Evolutionary conservation across 1,140 invertebrate genomes (phyloP).

Genomic region (Maconellicoccus hirsutus): DNA sequence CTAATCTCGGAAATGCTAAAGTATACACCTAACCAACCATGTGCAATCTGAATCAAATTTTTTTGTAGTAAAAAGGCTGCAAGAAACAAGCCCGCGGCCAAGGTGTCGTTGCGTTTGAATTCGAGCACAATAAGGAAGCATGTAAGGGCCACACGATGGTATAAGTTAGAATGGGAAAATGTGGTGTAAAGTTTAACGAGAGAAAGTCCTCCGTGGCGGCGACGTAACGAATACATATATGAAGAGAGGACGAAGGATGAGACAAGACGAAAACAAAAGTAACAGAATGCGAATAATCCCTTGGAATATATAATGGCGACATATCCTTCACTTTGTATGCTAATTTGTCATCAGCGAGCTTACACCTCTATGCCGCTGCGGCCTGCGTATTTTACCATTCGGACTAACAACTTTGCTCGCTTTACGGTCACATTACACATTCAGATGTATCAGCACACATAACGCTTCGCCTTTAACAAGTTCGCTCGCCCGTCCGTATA

Average conservation of each 20-base stretch:
- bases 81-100: too few species aligned
- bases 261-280: constrained; percentile 1
- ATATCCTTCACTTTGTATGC: constrained; percentile 22
- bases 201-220: too few species aligned
- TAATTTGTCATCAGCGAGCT: constrained; percentile 22
- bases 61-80: too few species aligned
- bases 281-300: constrained; percentile 16
- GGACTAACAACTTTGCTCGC: constrained; percentile 13
- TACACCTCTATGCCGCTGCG: not conserved
- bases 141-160: too few species aligned
- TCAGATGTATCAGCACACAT: constrained; percentile 13
- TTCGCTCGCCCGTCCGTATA: not conserved
- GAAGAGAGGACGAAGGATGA: not conserved
- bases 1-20: too few species aligned
- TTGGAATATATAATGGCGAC: constrained; percentile 16
- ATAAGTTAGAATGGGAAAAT: too few species aligned
- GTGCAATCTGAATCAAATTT: too few species aligned
- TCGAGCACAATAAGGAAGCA: too few species aligned
- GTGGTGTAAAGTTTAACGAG: too few species aligned
- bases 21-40: too few species aligned
- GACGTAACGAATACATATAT: too few species aligned
- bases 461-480: not conserved
- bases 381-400: not conserved
- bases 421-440: constrained; percentile 21
- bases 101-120: too few species aligned